These are phyloP conservation scores for Spodoptera picta DNA, from an alignment of 2,888 invertebrate species.

Conservation along the genomic window DNA sequence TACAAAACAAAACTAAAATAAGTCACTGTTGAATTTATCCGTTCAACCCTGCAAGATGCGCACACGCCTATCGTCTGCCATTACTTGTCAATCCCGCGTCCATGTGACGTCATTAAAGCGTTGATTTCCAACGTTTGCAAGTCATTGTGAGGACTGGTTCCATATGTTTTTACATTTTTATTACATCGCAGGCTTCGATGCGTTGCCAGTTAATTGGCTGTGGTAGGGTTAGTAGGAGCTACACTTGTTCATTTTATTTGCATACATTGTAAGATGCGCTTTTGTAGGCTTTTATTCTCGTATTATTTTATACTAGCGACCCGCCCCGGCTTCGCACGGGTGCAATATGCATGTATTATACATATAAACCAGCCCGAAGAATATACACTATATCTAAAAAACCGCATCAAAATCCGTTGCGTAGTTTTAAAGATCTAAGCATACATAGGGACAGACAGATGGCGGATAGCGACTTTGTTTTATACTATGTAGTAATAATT, in stretches of 20 bases:
- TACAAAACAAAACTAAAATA: too few relatives aligned
- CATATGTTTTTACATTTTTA: constrained; percentile 40
- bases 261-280: constrained; percentile 6
- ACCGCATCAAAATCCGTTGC: too few relatives aligned
- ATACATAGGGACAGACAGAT: too few relatives aligned
- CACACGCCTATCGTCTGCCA: constrained; percentile 42
- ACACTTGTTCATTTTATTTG: constrained; percentile 1
- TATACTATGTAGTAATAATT: too few relatives aligned
- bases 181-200: constrained; percentile 35
- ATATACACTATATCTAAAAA: too few relatives aligned
- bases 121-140: constrained; percentile 48
- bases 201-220: constrained; percentile 51
- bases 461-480: too few relatives aligned
- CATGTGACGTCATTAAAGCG: constrained; percentile 56
- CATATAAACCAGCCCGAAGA: too few relatives aligned
- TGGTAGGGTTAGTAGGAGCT: constrained; percentile 30
- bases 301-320: neutral
- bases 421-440: too few relatives aligned
- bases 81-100: constrained; percentile 54
- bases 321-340: too few relatives aligned
- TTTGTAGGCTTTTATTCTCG: neutral
- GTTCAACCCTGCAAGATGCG: constrained; percentile 48
- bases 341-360: too few relatives aligned
- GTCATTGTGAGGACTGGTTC: constrained; percentile 44
- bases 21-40: neutral